A percentile compares a stretch with the other conserved stretches of the same genome.
Evolutionary conservation across 2,797 vertebrate species (phyloP).

Genomic region (Agapornis canus): DNA sequence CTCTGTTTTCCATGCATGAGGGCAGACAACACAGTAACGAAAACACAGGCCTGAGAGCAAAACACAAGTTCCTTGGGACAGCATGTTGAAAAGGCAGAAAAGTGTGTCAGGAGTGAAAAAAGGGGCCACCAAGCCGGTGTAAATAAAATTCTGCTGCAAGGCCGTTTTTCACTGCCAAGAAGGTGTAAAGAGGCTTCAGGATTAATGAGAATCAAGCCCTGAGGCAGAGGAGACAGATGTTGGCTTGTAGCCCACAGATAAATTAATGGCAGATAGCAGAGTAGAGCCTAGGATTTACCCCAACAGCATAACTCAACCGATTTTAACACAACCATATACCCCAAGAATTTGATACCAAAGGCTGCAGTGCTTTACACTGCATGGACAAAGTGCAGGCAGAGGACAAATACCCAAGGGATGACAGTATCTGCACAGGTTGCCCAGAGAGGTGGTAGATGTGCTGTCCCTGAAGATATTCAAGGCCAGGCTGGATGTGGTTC

Average conservation of each 20-base stretch:
- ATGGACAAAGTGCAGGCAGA: neutral
- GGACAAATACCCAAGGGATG: neutral
- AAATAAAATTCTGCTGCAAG: neutral
- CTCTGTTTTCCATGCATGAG: slow-evolving; percentile 1
- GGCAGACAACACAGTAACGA: neutral
- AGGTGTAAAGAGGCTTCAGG: slow-evolving; percentile 1
- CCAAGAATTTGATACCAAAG: neutral
- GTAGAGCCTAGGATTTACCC: neutral
- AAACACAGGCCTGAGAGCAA: neutral
- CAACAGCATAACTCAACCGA: neutral
- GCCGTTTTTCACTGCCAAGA: neutral
- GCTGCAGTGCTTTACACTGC: neutral
- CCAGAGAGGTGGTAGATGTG: neutral
- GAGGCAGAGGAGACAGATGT: neutral
- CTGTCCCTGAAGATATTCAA: neutral
- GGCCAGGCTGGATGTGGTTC: neutral
- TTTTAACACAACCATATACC: neutral
- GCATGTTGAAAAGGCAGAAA: neutral
- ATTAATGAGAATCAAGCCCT: neutral
- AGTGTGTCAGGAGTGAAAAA: neutral
- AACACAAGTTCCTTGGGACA: neutral
- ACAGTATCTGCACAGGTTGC: neutral
- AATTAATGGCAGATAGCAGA: neutral
- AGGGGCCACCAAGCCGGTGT: neutral
- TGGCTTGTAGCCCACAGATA: neutral